phyloP scores from a whole-genome alignment of 2,888 invertebrate species.

The Pyrrhia umbra region DNA sequence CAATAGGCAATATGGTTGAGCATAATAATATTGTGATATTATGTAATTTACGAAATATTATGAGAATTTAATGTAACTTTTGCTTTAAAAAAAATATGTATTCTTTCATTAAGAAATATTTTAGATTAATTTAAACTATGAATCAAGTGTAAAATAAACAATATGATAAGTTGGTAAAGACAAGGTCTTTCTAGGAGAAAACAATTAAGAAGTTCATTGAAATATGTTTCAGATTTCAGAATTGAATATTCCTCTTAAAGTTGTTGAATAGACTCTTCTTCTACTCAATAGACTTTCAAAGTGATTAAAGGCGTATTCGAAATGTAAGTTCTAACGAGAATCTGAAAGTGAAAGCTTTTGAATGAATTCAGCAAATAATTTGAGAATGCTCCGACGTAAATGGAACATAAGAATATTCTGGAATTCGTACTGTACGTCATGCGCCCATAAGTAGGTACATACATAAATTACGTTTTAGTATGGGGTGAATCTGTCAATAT shows the following conservation, averaged over 20 bases:
- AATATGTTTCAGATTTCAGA: constrained; percentile 1
- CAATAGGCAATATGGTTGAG: too few species aligned
- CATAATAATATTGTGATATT: too few species aligned
- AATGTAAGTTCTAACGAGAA: constrained; percentile 2
- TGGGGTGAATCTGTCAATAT: constrained; percentile 38
- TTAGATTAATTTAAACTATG: not conserved
- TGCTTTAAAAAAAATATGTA: too few species aligned
- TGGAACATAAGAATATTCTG: constrained; percentile 12
- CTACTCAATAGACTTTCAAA: constrained; percentile 30
- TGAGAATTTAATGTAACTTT: too few species aligned
- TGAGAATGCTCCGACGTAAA: constrained; percentile 3
- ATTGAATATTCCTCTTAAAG: constrained; percentile 21
- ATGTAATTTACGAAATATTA: too few species aligned
- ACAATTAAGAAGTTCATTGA: constrained; percentile 30
- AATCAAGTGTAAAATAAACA: not conserved
- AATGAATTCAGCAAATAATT: constrained; percentile 27
- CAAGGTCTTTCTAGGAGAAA: not conserved
- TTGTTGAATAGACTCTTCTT: constrained; percentile 21
- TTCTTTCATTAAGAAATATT: too few species aligned
- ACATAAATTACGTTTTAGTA: constrained; percentile 19
- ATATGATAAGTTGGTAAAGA: not conserved
- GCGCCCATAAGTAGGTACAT: constrained; percentile 16
- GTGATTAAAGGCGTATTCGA: constrained; percentile 24
- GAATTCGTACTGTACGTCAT: constrained; percentile 5
- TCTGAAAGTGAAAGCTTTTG: constrained; percentile 19